phyloP scores from a whole-genome alignment of 53 echinoderm and acorn worm genomes.

The Holothuria scabra region DNA sequence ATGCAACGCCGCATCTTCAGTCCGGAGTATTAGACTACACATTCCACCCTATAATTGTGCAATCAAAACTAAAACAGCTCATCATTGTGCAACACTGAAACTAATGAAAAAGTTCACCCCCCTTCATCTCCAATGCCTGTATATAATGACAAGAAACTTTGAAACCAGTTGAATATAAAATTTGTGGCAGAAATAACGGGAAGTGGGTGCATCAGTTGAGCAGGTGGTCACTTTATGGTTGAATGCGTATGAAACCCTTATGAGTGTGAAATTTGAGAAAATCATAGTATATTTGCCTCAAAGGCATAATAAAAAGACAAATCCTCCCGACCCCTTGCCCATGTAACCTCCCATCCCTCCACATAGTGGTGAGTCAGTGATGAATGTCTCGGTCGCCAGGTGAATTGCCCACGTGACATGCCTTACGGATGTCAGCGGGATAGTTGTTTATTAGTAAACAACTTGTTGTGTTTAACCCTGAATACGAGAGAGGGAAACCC shows the following conservation, averaged over 20 bases:
- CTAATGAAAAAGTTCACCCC: no score
- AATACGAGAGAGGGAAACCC: constrained; percentile 95
- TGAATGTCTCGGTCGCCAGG: constrained; percentile 85
- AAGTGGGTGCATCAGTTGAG: not conserved
- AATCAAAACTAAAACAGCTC: no score
- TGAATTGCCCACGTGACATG: constrained; percentile 97
- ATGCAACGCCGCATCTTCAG: no score
- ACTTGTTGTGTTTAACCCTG: constrained; percentile 99
- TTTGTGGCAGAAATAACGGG: not conserved
- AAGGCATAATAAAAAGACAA: constrained; percentile 45
- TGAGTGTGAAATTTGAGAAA: constrained; percentile 49
- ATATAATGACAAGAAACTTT: no score
- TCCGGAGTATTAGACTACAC: no score
- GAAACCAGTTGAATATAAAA: not conserved
- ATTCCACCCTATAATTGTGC: no score
- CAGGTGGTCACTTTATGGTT: constrained; percentile 46
- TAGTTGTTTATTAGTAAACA: constrained; percentile 99
- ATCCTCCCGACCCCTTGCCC: constrained; percentile 17
- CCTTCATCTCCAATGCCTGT: no score
- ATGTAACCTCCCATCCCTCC: constrained; percentile 20
- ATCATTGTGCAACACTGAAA: no score
- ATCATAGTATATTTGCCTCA: constrained; percentile 46
- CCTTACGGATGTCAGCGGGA: constrained; percentile 98
- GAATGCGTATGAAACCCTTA: constrained; percentile 15
- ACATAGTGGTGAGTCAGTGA: constrained; percentile 41